Base-by-base conservation (phyloP, 2,888 invertebrate species). In the Xanthia icteritia region DNA sequence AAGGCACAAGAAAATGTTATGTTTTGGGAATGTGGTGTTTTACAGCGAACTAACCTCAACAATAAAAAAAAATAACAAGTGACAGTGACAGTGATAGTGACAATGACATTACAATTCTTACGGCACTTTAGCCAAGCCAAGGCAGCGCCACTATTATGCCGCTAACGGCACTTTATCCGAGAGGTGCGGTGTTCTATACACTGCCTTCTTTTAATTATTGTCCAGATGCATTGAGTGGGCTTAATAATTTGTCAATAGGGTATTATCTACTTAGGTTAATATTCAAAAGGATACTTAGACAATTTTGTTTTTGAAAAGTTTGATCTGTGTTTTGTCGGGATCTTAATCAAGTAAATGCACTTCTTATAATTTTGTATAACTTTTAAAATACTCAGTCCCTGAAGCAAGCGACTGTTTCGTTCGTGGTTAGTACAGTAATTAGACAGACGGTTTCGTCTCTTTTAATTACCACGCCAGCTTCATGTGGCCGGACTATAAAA, bases 401-500 rank as follows among this genome's bases (percentile, higher is more conserved):
- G 56, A 73, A 81, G 39, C 54, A 65, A 65, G 27, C 60, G 27
- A n/a, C n/a, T 58, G 5, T 69, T 70, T 80, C 60, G 20, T 73
- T 70, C 58, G 45, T 56, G 27, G 74, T 71, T 68, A 39, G 27
- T 36, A n/a, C 64, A 63, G 61, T 75, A 79, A 86, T 79, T 79
- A 83, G 66, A 20, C 58, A 15, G 54, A 60, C 60, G 17, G 60
- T 67, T 86, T 75, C 60, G 67, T 74, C 73, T 75, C 39, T 79
- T 75, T 86, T 83, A 84, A 84, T 84, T 68, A 79, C 83, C 31
- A n/a, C 20, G 42, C 74, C 83, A 79, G 83, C 68, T 83, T 73
- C 80, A 86, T 86, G 73, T 83, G 84, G 73, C 58, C n/a, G 23
- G 39, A 73, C 86, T 66, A 83, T 86, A 74, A 83, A 79, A 79